phyloP scores from a whole-genome alignment of 64 coral and sea anemone species.

The Acropora yongei region DNA sequence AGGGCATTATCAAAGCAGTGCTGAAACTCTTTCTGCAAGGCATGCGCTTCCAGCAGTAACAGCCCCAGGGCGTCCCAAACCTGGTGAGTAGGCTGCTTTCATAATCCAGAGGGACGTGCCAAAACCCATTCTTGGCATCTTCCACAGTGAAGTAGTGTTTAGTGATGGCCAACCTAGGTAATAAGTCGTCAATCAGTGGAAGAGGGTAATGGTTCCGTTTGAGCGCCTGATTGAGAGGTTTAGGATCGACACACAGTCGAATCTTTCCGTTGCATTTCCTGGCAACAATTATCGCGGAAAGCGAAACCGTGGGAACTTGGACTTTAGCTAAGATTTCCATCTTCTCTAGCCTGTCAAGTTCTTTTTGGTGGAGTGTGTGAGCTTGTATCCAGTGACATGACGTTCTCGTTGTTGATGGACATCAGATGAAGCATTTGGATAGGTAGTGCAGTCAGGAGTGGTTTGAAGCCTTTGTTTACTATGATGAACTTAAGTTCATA shows the following conservation, averaged over 20 bases:
- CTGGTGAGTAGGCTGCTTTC: not conserved
- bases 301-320: slow-evolving; percentile 16
- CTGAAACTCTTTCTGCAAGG: not conserved
- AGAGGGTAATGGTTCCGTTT: slow-evolving; percentile 36
- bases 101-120: slow-evolving; percentile 9
- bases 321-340: slow-evolving; percentile 38
- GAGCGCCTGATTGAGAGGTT: slow-evolving; percentile 8
- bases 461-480: not conserved
- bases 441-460: slow-evolving; percentile 30
- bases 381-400: slow-evolving; percentile 9
- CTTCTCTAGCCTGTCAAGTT: not conserved
- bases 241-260: slow-evolving; percentile 31
- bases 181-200: not conserved
- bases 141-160: not conserved
- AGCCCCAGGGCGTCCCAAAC: not conserved
- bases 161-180: not conserved
- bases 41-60: not conserved
- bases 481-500: slow-evolving; percentile 12
- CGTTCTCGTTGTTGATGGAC: slow-evolving; percentile 51
- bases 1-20: too few relatives aligned
- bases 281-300: not conserved
- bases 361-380: not conserved
- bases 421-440: slow-evolving; percentile 47
- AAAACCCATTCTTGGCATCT: slow-evolving; percentile 37
- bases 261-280: slow-evolving; percentile 3